Evolutionary conservation across 2,888 invertebrate genomes (phyloP), one percentile per base, ranked within the genome.

Genomic region (Polyommatus iphigenia): DNA sequence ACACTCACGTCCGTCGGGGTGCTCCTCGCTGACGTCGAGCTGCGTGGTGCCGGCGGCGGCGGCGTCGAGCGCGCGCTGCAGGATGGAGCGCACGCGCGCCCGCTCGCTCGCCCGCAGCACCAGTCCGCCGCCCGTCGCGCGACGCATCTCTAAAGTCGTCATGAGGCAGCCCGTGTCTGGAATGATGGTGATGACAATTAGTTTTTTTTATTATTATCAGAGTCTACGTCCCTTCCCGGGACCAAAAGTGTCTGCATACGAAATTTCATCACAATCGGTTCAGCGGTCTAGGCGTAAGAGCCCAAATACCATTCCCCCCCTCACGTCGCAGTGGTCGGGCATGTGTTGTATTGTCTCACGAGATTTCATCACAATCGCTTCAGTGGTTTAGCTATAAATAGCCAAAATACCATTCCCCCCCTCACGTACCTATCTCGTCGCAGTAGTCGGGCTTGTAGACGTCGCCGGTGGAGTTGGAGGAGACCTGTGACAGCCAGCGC

Each of bases 391-490:
- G 15, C 15, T 5, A 1, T 50, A 13, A 50, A 4, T 0, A 50
- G 50, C 4, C 15, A 2, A 50, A 50, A 50, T 5, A 50, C 15
- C 54, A n/a, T 8, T 7, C n/a, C 59, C 20, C 59, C 72, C 54
- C 41, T 13, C 71, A 76, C 78, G 79, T 89, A 96, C 97, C 98
- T 85, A 97, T 98, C 81, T 95, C 94, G 88, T 98, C 98, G 88
- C 98, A 97, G 91, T 98, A 98, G 91, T 98, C 98, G 0, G 98
- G 97, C 80, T 97, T 97, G 92, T 98, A 98, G 2, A 97, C 95
- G 89, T 96, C 96, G 2, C 96, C 96, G 13, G 95, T 92, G 54
- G 95, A 92, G 81, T 95, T 95, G 0, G 90, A 93, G 89, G 96
- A 96, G 83, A 97, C 96, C 87, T 97, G 97, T 0, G 97, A 97